Evolutionary conservation across 2,113 vertebrate species (phyloP).

Genomic region (Arizona elegans): DNA sequence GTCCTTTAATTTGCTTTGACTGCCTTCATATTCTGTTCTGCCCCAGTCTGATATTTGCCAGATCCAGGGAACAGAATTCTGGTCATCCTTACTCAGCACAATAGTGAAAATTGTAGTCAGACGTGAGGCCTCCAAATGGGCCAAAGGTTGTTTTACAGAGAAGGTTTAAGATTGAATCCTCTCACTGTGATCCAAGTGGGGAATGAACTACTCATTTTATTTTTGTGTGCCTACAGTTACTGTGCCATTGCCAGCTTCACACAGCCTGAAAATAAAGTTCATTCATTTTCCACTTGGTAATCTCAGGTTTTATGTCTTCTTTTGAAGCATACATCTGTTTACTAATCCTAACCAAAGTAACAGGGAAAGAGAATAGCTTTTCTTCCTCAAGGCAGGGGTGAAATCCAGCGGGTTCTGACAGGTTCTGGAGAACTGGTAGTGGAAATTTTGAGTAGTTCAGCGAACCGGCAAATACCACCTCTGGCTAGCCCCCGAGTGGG

Average conservation of each 20-base stretch:
- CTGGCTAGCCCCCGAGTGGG: too few relatives aligned
- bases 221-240: background rate
- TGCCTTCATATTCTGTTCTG: background rate
- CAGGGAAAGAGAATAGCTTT: background rate
- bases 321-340: background rate
- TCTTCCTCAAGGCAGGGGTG: background rate
- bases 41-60: background rate
- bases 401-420: too few relatives aligned
- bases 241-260: slow-evolving; percentile 1
- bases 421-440: too few relatives aligned
- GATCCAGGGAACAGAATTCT: background rate
- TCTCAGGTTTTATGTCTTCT: background rate
- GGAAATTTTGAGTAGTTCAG: too few relatives aligned
- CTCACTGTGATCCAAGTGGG: slow-evolving; percentile 12
- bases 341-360: background rate
- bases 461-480: too few relatives aligned
- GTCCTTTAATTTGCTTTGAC: background rate
- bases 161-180: background rate
- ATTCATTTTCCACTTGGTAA: background rate
- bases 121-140: background rate
- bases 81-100: background rate
- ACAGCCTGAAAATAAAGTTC: slow-evolving; percentile 15
- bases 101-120: background rate
- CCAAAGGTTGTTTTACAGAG: background rate
- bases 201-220: background rate